Conservation (phyloP, 2,888 invertebrate species). For the Rhagonycha fulva region DNA sequence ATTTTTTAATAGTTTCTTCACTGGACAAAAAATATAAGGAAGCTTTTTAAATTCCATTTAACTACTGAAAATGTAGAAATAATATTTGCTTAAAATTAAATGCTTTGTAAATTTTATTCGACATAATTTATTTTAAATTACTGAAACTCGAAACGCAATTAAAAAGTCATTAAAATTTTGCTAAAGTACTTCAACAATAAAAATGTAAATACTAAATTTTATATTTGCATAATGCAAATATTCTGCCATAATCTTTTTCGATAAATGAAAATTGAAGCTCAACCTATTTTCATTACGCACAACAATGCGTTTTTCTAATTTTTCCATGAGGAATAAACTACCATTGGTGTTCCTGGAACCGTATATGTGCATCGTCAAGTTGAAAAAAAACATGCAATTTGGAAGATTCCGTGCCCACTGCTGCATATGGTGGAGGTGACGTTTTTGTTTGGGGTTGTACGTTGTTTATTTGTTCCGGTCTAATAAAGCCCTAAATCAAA, state of each 20-base stretch:
- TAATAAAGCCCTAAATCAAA: too few species aligned
- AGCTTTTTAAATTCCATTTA: neutral
- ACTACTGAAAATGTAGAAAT: neutral
- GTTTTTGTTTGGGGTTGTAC: too few species aligned
- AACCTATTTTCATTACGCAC: neutral
- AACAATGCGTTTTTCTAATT: too few species aligned
- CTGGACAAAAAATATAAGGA: neutral
- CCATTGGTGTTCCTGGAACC: too few species aligned
- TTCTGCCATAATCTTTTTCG: neutral
- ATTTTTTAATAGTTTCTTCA: neutral
- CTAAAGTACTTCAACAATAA: neutral
- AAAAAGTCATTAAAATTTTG: neutral
- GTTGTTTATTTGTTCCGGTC: too few species aligned
- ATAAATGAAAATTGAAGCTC: neutral
- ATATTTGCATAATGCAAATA: neutral
- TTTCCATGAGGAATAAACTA: too few species aligned
- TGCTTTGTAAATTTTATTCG: neutral
- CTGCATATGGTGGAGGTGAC: too few species aligned
- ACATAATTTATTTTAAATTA: neutral
- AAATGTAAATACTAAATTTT: neutral
- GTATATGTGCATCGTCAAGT: too few species aligned
- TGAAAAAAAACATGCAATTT: too few species aligned
- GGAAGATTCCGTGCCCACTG: too few species aligned
- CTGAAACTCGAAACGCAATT: neutral
- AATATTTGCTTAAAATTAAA: neutral